Conservation (phyloP, 2,113 vertebrate genomes). For the Semicossyphus pulcher region DNA sequence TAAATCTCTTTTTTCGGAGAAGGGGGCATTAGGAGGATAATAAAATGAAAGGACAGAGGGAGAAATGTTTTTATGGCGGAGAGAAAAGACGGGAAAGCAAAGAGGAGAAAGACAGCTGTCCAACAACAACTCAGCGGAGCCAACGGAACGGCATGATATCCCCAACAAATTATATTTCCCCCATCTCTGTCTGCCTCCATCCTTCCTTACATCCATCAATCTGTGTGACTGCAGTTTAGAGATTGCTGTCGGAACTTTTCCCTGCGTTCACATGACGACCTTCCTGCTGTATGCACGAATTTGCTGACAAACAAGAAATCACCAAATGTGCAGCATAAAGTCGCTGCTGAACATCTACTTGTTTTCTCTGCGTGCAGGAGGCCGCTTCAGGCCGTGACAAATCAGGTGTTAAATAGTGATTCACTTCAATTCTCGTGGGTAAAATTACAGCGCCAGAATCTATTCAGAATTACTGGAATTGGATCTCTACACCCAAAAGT, state of each 20-base stretch:
- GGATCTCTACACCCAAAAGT: not conserved
- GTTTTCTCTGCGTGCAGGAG: slow-evolving; percentile 33
- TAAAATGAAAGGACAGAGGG: slow-evolving; percentile 70
- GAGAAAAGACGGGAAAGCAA: slow-evolving; percentile 36
- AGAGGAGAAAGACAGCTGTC: slow-evolving; percentile 73
- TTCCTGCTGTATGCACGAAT: not conserved
- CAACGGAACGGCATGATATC: slow-evolving; percentile 58
- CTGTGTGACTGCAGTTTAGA: slow-evolving; percentile 25
- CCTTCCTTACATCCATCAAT: slow-evolving; percentile 61
- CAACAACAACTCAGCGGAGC: slow-evolving; percentile 67
- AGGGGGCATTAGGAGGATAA: slow-evolving; percentile 43
- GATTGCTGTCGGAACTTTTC: too few species aligned
- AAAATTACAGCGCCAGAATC: slow-evolving; percentile 9
- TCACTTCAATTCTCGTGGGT: slow-evolving; percentile 6
- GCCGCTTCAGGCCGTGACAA: slow-evolving; percentile 34
- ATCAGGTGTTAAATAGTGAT: slow-evolving; percentile 27
- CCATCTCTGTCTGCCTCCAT: slow-evolving; percentile 36
- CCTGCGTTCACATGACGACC: not conserved
- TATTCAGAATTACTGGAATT: slow-evolving; percentile 4
- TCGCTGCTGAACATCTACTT: slow-evolving; percentile 18
- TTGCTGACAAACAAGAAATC: slow-evolving; percentile 36
- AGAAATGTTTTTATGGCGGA: slow-evolving; percentile 56
- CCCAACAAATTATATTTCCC: slow-evolving; percentile 57
- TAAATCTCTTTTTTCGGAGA: slow-evolving; percentile 36
- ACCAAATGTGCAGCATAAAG: not conserved